phyloP scores from a whole-genome alignment of 2,888 invertebrate genomes.

The Hypomecis punctinalis region DNA sequence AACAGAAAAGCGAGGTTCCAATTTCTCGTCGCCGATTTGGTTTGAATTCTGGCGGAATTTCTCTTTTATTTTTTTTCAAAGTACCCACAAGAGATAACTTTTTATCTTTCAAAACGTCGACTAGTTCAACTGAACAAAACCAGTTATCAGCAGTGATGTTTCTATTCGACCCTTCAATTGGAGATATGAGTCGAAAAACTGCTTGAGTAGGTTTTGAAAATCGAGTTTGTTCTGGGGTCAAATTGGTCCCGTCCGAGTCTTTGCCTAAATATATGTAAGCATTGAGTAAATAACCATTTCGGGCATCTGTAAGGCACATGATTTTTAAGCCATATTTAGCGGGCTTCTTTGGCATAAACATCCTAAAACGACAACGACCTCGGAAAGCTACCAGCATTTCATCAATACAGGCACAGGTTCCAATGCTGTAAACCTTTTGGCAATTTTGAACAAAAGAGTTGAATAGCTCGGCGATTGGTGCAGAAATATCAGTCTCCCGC shows the following conservation, averaged over 20 bases:
- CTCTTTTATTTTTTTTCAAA: conserved; percentile 7
- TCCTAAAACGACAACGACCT: conserved; percentile 36
- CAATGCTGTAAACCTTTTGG: conserved; percentile 34
- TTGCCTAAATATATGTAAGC: conserved; percentile 32
- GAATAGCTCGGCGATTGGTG: conserved; percentile 38
- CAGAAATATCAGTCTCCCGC: conserved; percentile 31
- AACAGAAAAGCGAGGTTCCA: conserved; percentile 1
- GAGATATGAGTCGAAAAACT: neutral
- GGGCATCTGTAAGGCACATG: conserved; percentile 29
- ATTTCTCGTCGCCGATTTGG: neutral
- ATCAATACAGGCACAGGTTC: conserved; percentile 36
- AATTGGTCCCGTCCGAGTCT: conserved; percentile 19
- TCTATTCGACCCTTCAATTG: neutral
- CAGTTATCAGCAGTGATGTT: conserved; percentile 10
- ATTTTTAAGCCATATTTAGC: conserved; percentile 37
- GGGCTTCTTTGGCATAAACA: conserved; percentile 43
- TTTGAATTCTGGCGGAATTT: conserved; percentile 9
- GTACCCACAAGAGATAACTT: conserved; percentile 10
- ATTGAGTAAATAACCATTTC: conserved; percentile 33
- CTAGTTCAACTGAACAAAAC: too few relatives aligned
- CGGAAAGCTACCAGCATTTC: conserved; percentile 44
- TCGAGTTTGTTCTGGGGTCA: neutral
- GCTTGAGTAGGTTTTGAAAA: neutral
- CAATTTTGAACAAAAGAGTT: conserved; percentile 39
- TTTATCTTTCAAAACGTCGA: neutral